These are phyloP conservation scores for Excalfactoria chinensis DNA, from an alignment of 2,113 vertebrate genomes.

Conservation along the genomic window DNA sequence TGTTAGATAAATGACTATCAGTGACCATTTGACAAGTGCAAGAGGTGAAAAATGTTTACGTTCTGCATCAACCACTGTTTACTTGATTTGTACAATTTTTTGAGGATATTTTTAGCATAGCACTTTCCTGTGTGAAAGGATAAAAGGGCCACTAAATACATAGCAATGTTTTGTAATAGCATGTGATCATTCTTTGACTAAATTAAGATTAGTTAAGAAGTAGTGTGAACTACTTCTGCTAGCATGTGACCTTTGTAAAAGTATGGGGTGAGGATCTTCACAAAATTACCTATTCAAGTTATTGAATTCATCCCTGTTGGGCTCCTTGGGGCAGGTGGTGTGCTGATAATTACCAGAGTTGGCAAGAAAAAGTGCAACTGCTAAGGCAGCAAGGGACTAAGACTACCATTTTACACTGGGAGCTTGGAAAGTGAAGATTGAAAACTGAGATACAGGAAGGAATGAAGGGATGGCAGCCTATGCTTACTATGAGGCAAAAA, in stretches of 20 bases:
- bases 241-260: background rate
- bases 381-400: background rate
- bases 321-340: background rate
- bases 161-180: background rate
- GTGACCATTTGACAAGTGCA: background rate
- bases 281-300: background rate
- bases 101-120: background rate
- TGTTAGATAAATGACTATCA: background rate
- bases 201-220: background rate
- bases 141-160: background rate
- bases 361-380: background rate
- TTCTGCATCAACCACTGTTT: background rate
- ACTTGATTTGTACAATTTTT: background rate
- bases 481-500: background rate
- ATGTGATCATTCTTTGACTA: background rate
- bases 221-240: background rate
- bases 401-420: background rate
- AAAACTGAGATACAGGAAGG: background rate
- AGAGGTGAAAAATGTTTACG: background rate
- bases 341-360: background rate
- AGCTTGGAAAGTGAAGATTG: background rate
- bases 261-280: background rate
- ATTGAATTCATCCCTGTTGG: accelerated
- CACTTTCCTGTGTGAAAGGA: background rate
- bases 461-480: background rate